These are phyloP conservation scores for Gari tellinella DNA, from an alignment of 2,888 invertebrate genomes.

Conservation along the genomic window DNA sequence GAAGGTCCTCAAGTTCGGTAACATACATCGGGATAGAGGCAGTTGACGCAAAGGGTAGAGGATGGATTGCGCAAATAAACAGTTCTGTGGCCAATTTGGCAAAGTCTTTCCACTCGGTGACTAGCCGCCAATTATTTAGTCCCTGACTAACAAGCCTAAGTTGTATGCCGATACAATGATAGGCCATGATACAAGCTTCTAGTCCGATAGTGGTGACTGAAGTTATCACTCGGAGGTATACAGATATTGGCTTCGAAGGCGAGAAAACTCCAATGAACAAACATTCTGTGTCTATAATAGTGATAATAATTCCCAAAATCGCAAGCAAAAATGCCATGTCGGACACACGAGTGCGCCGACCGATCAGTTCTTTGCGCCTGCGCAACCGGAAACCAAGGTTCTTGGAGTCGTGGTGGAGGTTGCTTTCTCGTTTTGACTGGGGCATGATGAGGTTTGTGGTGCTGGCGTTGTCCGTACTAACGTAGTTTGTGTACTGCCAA, in stretches of 20 bases:
- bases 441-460: conserved; percentile 65
- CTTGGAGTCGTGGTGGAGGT: conserved; percentile 43
- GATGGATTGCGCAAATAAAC: conserved; percentile 73
- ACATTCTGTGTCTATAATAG: conserved; percentile 73
- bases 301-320: conserved; percentile 69
- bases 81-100: conserved; percentile 67
- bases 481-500: conserved; percentile 70
- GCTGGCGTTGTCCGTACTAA: conserved; percentile 71
- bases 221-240: conserved; percentile 69
- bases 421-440: conserved; percentile 54
- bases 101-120: conserved; percentile 67
- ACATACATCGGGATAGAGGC: conserved; percentile 65
- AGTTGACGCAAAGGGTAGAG: conserved; percentile 69
- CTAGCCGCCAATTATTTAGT: conserved; percentile 73
- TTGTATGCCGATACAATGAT: conserved; percentile 72
- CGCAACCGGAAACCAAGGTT: conserved; percentile 74
- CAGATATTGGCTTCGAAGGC: conserved; percentile 59
- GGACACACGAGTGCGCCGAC: conserved; percentile 70
- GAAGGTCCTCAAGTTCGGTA: conserved; percentile 42
- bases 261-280: conserved; percentile 62
- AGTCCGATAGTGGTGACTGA: conserved; percentile 71
- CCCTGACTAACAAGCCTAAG: conserved; percentile 72
- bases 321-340: conserved; percentile 73
- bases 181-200: conserved; percentile 65
- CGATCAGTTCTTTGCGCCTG: conserved; percentile 71